These are phyloP conservation scores for Bimastos eiseni DNA, from an alignment of 2,888 invertebrate species.

Conservation along the genomic window DNA sequence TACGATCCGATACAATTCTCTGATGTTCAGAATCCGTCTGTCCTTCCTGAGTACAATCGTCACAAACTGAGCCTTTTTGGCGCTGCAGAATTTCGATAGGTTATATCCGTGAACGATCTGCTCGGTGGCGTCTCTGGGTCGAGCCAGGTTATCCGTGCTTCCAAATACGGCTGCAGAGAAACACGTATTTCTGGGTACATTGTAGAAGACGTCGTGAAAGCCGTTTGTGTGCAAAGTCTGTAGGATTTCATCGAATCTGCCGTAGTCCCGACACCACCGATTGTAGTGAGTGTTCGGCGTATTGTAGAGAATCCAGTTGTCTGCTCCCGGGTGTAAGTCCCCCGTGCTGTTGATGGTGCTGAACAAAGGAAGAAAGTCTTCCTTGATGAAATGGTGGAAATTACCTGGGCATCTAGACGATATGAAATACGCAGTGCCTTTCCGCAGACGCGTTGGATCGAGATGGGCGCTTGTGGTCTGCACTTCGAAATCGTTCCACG, in stretches of 20 bases:
- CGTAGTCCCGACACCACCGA: neutral
- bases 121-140: neutral
- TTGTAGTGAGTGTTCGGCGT: constrained; percentile 14
- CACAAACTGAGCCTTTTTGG: neutral
- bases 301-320: neutral
- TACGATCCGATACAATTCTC: neutral
- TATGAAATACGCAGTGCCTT: neutral
- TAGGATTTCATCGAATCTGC: neutral
- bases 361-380: neutral
- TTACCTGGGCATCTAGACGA: constrained; percentile 15
- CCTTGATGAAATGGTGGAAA: neutral
- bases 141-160: neutral
- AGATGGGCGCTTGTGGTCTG: neutral
- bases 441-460: neutral
- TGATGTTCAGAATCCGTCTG: neutral
- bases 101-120: neutral
- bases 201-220: constrained; percentile 15
- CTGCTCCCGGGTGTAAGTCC: neutral
- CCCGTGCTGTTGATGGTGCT: neutral
- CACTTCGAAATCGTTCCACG: constrained; percentile 6
- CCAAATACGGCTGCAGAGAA: neutral
- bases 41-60: constrained; percentile 6
- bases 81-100: neutral
- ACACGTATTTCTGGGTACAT: neutral
- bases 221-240: neutral